phyloP scores from a whole-genome alignment of 2,888 invertebrate species.

The Didymodactylos carnosus region DNA sequence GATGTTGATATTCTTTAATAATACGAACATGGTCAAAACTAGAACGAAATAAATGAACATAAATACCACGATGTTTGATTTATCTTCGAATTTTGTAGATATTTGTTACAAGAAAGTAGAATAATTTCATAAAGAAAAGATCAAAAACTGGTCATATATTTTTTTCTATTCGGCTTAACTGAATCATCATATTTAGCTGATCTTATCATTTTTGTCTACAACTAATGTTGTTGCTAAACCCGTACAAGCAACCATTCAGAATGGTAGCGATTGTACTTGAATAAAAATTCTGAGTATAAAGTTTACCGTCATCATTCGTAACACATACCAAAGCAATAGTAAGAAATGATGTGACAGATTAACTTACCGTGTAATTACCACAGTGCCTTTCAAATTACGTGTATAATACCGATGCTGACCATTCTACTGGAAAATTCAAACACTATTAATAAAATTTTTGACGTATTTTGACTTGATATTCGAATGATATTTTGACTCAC shows the following conservation, averaged over 20 bases:
- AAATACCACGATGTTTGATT: conserved; percentile 12
- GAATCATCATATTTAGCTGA: too few species aligned
- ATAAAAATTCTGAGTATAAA: conserved; percentile 55
- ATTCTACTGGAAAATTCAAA: conserved; percentile 42
- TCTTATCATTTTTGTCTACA: too few species aligned
- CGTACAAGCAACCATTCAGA: too few species aligned
- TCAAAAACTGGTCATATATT: too few species aligned
- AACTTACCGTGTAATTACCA: conserved; percentile 56
- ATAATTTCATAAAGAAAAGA: too few species aligned
- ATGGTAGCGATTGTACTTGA: too few species aligned
- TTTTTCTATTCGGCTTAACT: too few species aligned
- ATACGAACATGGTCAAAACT: too few species aligned
- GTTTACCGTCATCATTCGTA: conserved; percentile 63
- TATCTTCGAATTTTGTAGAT: conserved; percentile 20
- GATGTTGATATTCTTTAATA: conserved; percentile 47
- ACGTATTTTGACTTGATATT: background rate
- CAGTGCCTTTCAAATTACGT: conserved; percentile 54
- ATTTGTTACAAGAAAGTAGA: too few species aligned
- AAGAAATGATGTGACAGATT: background rate
- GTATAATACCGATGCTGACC: conserved; percentile 55
- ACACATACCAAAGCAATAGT: too few species aligned
- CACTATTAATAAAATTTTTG: background rate
- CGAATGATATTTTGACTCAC: background rate
- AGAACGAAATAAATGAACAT: conserved; percentile 45
- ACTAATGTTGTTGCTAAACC: too few species aligned